These are phyloP conservation scores for Trichacis sp. DNA, from an alignment of 2,888 invertebrate genomes.

Conservation along the genomic window DNA sequence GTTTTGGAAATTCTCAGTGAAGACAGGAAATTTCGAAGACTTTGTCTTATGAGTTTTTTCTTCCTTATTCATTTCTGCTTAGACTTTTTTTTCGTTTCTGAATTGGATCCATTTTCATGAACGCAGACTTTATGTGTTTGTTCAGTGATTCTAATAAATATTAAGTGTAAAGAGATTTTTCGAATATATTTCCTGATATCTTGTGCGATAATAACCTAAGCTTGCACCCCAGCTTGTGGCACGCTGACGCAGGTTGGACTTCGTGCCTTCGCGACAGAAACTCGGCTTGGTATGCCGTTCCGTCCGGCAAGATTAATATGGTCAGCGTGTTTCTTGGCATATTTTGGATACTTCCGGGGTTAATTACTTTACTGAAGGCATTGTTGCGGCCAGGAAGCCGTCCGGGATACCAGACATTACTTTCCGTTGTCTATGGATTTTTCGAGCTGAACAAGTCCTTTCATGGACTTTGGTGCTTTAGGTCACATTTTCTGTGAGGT, in stretches of 20 bases:
- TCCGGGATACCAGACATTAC: constrained; percentile 25
- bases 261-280: constrained; percentile 29
- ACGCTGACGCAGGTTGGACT: constrained; percentile 14
- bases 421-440: constrained; percentile 19
- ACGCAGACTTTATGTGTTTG: no score
- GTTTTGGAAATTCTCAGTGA: constrained; percentile 40
- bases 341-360: constrained; percentile 62
- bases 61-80: background rate
- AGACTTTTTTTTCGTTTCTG: constrained; percentile 1
- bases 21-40: constrained; percentile 40
- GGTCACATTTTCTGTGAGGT: no score
- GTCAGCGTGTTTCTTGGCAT: constrained; percentile 64
- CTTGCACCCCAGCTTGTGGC: constrained; percentile 17
- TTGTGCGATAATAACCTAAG: constrained; percentile 14
- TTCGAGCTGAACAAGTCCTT: constrained; percentile 31
- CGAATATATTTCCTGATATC: background rate
- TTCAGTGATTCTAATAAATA: no score
- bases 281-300: constrained; percentile 50
- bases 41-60: constrained; percentile 14
- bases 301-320: constrained; percentile 60
- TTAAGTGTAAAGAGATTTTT: no score
- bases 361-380: constrained; percentile 59
- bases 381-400: constrained; percentile 49
- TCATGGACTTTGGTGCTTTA: no score
- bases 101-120: background rate